A percentile compares a stretch with the other conserved stretches of the same genome.
phyloP scores from a whole-genome alignment of 2,888 invertebrate genomes.

The Euclidia mi region DNA sequence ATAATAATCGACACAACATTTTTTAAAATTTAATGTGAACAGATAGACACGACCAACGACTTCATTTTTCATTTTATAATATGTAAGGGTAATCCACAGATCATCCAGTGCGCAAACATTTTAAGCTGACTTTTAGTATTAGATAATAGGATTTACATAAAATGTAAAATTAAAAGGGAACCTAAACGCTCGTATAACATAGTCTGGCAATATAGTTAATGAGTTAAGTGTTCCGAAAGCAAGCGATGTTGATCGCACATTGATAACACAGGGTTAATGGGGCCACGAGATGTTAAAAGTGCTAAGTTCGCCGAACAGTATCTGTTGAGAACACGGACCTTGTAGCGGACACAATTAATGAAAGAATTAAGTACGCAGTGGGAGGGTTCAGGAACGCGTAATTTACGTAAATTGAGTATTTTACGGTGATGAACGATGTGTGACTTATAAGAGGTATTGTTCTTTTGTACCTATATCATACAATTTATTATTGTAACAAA shows the following conservation, averaged over 20 bases:
- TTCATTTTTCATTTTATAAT: no score
- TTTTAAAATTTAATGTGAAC: no score
- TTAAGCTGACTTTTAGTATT: no score
- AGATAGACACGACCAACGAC: no score
- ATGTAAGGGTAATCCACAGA: no score
- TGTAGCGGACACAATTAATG: conserved; percentile 11
- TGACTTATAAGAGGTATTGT: no score
- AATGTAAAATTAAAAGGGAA: not conserved
- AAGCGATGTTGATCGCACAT: conserved; percentile 29
- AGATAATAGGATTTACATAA: not conserved
- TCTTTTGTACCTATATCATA: no score
- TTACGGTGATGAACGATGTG: not conserved
- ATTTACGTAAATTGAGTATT: not conserved
- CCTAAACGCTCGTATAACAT: not conserved
- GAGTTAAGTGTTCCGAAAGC: conserved; percentile 28
- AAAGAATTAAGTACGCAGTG: conserved; percentile 11
- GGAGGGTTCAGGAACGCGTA: not conserved
- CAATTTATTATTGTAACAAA: no score
- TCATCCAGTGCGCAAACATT: no score
- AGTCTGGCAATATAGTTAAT: conserved; percentile 15
- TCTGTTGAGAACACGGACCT: conserved; percentile 11
- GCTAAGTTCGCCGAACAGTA: conserved; percentile 22
- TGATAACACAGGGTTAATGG: conserved; percentile 37
- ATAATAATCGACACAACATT: no score
- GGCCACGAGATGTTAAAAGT: conserved; percentile 31